These are phyloP conservation scores for Poecilia wingei DNA, from an alignment of 2,797 vertebrate species.

Conservation along the genomic window DNA sequence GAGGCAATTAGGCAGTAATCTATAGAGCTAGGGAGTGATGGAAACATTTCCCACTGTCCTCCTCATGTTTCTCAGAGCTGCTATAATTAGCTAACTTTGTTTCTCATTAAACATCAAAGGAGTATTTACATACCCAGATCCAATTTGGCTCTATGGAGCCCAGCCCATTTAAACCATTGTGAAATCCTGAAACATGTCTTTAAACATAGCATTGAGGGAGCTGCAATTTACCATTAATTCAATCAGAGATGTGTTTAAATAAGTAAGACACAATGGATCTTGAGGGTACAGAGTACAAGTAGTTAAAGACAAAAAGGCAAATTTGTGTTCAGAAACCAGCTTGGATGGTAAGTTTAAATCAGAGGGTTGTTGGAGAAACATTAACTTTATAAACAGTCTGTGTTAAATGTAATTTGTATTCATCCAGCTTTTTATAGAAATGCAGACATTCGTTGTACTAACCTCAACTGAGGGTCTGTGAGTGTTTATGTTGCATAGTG, in stretches of 20 bases:
- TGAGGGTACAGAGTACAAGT: slow-evolving; percentile 34
- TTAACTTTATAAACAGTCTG: slow-evolving; percentile 33
- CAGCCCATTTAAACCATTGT: slow-evolving; percentile 77
- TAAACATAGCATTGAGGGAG: slow-evolving; percentile 64
- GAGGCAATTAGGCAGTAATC: slow-evolving; percentile 82
- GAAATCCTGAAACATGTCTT: slow-evolving; percentile 70
- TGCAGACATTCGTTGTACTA: slow-evolving; percentile 57
- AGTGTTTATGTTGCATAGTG: background rate
- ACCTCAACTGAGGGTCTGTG: slow-evolving; percentile 40
- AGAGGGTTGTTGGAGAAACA: slow-evolving; percentile 41
- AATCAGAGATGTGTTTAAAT: slow-evolving; percentile 61
- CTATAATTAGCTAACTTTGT: slow-evolving; percentile 88
- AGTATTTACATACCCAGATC: slow-evolving; percentile 86
- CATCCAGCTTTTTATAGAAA: slow-evolving; percentile 73
- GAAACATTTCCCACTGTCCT: slow-evolving; percentile 83
- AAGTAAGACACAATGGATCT: slow-evolving; percentile 36
- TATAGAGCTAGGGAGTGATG: slow-evolving; percentile 81
- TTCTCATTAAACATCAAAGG: slow-evolving; percentile 85
- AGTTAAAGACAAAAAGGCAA: slow-evolving; percentile 16
- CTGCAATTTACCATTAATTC: slow-evolving; percentile 62
- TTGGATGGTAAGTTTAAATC: slow-evolving; percentile 36
- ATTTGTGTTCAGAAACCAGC: slow-evolving; percentile 29
- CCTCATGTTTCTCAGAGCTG: slow-evolving; percentile 84
- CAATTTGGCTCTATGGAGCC: slow-evolving; percentile 77
- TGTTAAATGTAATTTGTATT: slow-evolving; percentile 59